These are phyloP conservation scores for Phalacrocorax aristotelis DNA, from an alignment of 2,113 vertebrate genomes.

Conservation along the genomic window DNA sequence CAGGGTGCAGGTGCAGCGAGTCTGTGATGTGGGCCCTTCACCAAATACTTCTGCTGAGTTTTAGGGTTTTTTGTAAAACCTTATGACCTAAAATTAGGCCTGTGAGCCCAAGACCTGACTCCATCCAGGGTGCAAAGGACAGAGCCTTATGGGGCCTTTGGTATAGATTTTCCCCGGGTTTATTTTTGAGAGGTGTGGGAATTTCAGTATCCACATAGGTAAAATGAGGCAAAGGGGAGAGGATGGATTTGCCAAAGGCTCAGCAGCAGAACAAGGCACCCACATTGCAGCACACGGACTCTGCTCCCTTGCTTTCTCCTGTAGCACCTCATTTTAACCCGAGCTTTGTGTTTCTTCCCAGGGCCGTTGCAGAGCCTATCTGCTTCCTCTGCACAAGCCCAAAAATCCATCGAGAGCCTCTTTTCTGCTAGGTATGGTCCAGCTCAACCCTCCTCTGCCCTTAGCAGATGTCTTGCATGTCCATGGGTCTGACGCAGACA, in stretches of 20 bases:
- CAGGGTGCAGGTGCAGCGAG: not conserved
- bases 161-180: not conserved
- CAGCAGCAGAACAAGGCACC: not conserved
- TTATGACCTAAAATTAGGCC: not conserved
- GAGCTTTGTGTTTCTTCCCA: slow-evolving; percentile 57
- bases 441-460: not conserved
- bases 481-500: rapidly evolving
- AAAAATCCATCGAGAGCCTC: slow-evolving; percentile 83
- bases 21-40: rapidly evolving
- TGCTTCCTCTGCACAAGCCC: slow-evolving; percentile 80
- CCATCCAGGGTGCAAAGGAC: not conserved
- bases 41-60: not conserved
- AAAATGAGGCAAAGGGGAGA: not conserved
- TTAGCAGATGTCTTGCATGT: not conserved
- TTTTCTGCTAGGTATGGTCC: slow-evolving; percentile 85
- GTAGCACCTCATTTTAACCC: not conserved
- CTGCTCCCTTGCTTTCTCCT: not conserved
- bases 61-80: not conserved
- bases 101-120: not conserved
- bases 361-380: slow-evolving; percentile 78
- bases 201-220: not conserved
- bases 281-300: rapidly evolving
- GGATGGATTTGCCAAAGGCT: not conserved
- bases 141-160: not conserved
- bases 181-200: not conserved